phyloP scores from a whole-genome alignment of 2,113 vertebrate genomes.

The Azemiops feae region DNA sequence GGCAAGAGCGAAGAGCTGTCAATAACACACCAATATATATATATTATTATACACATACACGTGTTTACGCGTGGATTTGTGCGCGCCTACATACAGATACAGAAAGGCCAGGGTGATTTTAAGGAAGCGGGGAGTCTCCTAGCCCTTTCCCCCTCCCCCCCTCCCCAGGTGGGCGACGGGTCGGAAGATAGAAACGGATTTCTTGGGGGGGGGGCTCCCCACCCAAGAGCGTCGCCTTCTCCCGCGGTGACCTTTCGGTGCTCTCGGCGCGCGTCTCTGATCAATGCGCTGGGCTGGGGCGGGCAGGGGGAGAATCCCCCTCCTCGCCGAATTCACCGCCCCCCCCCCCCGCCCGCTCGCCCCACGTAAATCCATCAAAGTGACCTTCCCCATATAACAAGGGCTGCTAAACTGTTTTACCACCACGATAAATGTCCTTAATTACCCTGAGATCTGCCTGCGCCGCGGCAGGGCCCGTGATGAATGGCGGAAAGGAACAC shows the following conservation, averaged over 20 bases:
- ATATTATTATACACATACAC: not conserved
- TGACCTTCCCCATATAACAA: slow-evolving; percentile 41
- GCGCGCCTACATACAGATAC: not conserved
- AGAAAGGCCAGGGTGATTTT: not conserved
- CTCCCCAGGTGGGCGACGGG: not conserved
- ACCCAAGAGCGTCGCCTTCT: not conserved
- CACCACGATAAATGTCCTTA: slow-evolving; percentile 54
- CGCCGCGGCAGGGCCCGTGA: not conserved
- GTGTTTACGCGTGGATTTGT: not conserved
- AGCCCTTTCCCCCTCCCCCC: not conserved
- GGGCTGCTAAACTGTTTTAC: slow-evolving; percentile 57
- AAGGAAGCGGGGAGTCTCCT: not conserved
- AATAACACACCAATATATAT: not conserved
- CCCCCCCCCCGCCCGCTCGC: rapidly evolving
- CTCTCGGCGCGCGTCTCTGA: not conserved
- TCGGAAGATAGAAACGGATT: not conserved
- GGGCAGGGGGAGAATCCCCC: not conserved
- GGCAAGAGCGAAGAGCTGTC: not conserved
- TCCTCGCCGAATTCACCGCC: not conserved
- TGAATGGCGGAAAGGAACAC: not conserved
- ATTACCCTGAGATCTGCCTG: slow-evolving; percentile 45
- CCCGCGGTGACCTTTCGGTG: not conserved
- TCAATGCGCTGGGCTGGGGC: not conserved
- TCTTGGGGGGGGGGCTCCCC: no score
- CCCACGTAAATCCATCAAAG: slow-evolving; percentile 1